Evolutionary conservation across 1,140 invertebrate species (phyloP), one percentile per base, ranked within the genome.

Genomic region (Ceratitis capitata): DNA sequence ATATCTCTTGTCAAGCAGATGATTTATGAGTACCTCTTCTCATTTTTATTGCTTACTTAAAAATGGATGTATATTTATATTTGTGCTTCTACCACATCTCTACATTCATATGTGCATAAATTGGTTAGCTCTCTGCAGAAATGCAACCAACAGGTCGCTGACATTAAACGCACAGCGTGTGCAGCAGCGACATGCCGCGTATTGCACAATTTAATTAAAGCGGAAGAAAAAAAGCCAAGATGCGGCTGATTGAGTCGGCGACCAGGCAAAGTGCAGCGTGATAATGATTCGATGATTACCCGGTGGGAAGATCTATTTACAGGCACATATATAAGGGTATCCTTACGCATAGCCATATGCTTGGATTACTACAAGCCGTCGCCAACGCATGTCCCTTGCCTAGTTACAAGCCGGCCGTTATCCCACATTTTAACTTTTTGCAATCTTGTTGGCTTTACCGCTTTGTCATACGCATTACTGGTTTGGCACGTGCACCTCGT

Each of bases 141-240:
- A 10, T 16, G 51, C 12, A 35, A 64, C 26, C 14, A 16, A 39
- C 9, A 29, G 61, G 29, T 10, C 56, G 32, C 61, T 14, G 61
- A 64, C 26, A 32, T 61, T 61, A 29, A 61, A 26, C 29, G 29
- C 23, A 14, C 23, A 32, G 58, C 29, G 29, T 39, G n/a, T 53
- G 39, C 35, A 78, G 19, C 39, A 23, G 19, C 64, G 32, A 69
- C 39, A 42, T n/a, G 12, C n/a, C n/a, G 42, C 42, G 69, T 78
- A n/a, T 45, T 78, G 69, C 69, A 78, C 1, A 78, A 78, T 78
- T 78, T 78, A 78, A 78, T 78, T 23, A 78, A 47, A 45, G 19
- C 42, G 9, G 45, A 45, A 42, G 69, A 78, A 78, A 47, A 78
- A 16, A 45, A 23, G n/a, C 32, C 35, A 23, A 78, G 39, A 4